Conservation (phyloP, 2,888 invertebrate genomes). For the Andrena haemorrhoa region DNA sequence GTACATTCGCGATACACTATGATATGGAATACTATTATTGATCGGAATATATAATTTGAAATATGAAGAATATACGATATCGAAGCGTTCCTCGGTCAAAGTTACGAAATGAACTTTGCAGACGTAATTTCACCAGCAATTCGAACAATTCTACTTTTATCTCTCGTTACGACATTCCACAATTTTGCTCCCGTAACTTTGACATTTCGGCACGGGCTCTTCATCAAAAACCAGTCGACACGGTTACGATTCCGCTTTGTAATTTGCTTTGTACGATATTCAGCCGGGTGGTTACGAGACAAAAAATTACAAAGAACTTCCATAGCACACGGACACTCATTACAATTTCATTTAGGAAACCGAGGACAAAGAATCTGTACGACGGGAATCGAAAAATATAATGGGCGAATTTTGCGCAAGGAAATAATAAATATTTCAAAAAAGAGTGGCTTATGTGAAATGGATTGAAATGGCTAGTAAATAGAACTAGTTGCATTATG, state of each 20-base stretch:
- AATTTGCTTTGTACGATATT: slow-evolving; percentile 19
- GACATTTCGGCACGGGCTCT: not conserved
- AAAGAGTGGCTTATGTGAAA: not conserved
- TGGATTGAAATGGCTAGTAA: no score
- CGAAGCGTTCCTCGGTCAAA: not conserved
- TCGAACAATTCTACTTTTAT: slow-evolving; percentile 26
- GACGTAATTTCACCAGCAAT: slow-evolving; percentile 3
- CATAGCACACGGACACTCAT: slow-evolving; percentile 1
- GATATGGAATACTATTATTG: no score
- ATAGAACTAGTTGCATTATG: no score
- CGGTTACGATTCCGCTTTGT: slow-evolving; percentile 3
- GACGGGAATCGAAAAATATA: not conserved
- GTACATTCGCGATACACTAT: no score
- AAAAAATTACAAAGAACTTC: slow-evolving; percentile 7
- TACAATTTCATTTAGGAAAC: slow-evolving; percentile 10
- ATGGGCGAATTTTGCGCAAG: not conserved
- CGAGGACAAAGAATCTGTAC: not conserved
- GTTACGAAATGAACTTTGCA: not conserved
- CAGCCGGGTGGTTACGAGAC: slow-evolving; percentile 6
- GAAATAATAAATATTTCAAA: not conserved
- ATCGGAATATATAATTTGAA: no score
- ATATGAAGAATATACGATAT: not conserved
- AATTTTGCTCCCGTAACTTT: not conserved
- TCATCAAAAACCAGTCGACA: slow-evolving; percentile 16
- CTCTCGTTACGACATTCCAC: not conserved